Conservation (phyloP, 2,797 vertebrate genomes). For the Rhyacichthys aspro region DNA sequence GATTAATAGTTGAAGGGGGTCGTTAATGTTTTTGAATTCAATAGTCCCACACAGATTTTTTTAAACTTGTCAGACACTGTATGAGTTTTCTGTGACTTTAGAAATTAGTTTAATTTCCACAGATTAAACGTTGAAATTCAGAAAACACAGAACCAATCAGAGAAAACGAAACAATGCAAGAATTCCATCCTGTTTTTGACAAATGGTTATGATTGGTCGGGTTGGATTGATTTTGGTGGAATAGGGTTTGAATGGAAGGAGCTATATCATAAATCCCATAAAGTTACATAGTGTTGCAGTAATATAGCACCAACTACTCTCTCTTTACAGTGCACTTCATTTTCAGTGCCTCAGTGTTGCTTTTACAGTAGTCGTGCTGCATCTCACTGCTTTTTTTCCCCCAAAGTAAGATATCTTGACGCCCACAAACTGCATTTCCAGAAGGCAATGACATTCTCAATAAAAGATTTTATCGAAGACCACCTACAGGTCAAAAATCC, state of each 20-base stretch:
- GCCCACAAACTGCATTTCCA: not conserved
- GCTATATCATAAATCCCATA: too few species aligned
- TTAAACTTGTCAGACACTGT: not conserved
- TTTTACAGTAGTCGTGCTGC: not conserved
- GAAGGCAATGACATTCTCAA: not conserved
- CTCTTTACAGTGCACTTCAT: not conserved
- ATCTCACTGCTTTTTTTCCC: not conserved
- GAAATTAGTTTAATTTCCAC: too few species aligned
- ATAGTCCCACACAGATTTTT: conserved; percentile 34
- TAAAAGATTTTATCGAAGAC: not conserved
- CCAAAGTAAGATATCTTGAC: not conserved
- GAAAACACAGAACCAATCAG: too few species aligned
- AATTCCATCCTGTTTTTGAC: too few species aligned
- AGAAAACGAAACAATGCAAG: too few species aligned
- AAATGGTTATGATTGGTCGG: too few species aligned
- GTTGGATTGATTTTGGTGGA: too few species aligned
- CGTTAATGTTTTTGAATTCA: conserved; percentile 29
- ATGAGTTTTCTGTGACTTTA: too few species aligned
- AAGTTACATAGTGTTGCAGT: too few species aligned
- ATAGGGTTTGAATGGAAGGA: too few species aligned
- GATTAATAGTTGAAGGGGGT: conserved; percentile 44
- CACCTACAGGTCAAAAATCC: not conserved
- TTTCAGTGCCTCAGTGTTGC: not conserved
- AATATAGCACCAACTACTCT: too few species aligned
- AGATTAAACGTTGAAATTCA: too few species aligned